phyloP scores from a whole-genome alignment of 2,797 vertebrate species.

The Octomys mimax region DNA sequence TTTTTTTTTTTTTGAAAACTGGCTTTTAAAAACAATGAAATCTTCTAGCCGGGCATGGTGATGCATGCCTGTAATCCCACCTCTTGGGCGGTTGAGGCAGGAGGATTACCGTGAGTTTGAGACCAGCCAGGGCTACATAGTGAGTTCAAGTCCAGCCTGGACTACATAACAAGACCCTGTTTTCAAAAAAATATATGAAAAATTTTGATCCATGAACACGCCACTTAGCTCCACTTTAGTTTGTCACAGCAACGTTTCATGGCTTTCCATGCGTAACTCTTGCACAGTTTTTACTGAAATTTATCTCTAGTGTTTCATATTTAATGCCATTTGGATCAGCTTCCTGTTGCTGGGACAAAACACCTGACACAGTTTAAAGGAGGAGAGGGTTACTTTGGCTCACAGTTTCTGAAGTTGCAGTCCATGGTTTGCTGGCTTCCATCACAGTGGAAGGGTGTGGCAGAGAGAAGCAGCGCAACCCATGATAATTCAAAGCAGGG shows the following conservation, averaged over 20 bases:
- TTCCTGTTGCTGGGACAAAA: neutral
- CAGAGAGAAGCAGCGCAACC: neutral
- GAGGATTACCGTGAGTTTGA: neutral
- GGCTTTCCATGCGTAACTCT: neutral
- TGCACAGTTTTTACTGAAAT: neutral
- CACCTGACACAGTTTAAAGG: neutral
- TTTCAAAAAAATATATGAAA: neutral
- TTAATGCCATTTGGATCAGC: neutral
- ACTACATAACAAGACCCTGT: neutral
- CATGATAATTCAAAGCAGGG: neutral
- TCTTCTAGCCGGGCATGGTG: neutral
- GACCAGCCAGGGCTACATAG: neutral
- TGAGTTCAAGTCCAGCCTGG: neutral
- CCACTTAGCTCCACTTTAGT: neutral
- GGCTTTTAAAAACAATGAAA: too few relatives aligned
- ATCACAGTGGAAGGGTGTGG: neutral
- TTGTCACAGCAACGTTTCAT: neutral
- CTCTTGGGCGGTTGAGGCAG: neutral
- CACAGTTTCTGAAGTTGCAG: neutral
- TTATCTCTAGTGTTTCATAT: neutral
- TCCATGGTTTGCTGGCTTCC: neutral
- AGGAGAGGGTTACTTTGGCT: neutral
- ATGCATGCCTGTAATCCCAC: neutral
- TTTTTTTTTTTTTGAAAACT: neutral
- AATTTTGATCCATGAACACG: neutral